Base-by-base conservation (phyloP, 2,797 vertebrate species). In the Crypturellus tataupa region DNA sequence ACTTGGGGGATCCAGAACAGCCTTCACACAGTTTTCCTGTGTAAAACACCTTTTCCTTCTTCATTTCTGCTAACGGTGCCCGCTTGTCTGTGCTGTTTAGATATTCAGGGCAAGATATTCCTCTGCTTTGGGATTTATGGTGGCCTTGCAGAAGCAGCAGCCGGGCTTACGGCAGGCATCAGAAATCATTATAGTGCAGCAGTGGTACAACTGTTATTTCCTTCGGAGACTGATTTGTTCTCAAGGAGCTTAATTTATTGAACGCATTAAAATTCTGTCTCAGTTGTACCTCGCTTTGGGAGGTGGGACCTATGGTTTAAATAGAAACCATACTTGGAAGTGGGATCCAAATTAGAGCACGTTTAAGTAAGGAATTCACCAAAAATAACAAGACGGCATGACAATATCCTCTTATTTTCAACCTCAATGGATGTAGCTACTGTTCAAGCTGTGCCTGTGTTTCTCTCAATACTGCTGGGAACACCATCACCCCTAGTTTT, bases 401-500 rank as follows among this genome's bases (percentile, higher is more conserved):
- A 77, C 25, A 58, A 67, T 4, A 65, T 0, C 4, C 2, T 19
- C 17, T 42, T 31, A 39, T 53, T 82, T 92, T 58, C 71, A 71
- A 79, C 39, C 29, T 46, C 33, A 63, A 7, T 0, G 2, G 42
- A 55, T 2, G 9, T 7, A 65, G 56, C 12, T 58, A 68, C 37
- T 20, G 25, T 3, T 39, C 23, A 46, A 77, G 37, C 18, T 9
- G 31, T 3, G 39, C 4, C 62, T 76, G 21, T 2, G 5, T 37
- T 59, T 75, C 55, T 73, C 64, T 46, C 60, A 9, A 1, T 5
- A 13, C 1, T 1, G 47, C 24, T 3, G 0, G 46, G 27, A 27
- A 40, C 18, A 1, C 24, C 2, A 18, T 4, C 27, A 35, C 10
- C n/a, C 10, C 58, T 4, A 58, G 2, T 2, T 58, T 59, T 12